Evolutionary conservation across 2,797 vertebrate genomes (phyloP).

Genomic region (Simalia tracyae): DNA sequence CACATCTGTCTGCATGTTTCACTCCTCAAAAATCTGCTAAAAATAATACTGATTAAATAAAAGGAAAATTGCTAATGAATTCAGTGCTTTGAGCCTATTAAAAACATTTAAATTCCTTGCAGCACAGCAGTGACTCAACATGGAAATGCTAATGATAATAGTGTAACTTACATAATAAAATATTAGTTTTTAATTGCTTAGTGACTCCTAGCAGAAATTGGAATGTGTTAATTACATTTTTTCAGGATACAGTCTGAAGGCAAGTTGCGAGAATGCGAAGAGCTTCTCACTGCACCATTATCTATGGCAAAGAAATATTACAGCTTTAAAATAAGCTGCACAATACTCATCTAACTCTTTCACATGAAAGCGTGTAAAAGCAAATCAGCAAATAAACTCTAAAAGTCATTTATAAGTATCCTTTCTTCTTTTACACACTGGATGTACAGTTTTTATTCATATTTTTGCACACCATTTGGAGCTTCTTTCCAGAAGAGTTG

Average conservation of each 20-base stretch:
- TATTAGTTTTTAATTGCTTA: slow-evolving; percentile 76
- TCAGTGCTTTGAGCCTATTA: slow-evolving; percentile 66
- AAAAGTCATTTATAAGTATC: slow-evolving; percentile 81
- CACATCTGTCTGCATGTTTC: slow-evolving; percentile 52
- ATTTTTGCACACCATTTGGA: slow-evolving; percentile 63
- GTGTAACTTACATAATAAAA: slow-evolving; percentile 77
- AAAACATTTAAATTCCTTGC: slow-evolving; percentile 62
- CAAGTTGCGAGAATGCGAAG: slow-evolving; percentile 77
- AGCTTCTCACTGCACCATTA: slow-evolving; percentile 84
- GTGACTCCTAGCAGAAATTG: slow-evolving; percentile 66
- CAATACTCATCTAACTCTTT: slow-evolving; percentile 86
- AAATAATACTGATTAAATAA: slow-evolving; percentile 80
- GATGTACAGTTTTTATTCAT: slow-evolving; percentile 73
- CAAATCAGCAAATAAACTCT: slow-evolving; percentile 81
- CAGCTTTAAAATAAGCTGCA: slow-evolving; percentile 96
- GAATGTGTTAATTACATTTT: slow-evolving; percentile 58
- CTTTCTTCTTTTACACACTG: slow-evolving; percentile 53
- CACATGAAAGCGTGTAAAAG: slow-evolving; percentile 84
- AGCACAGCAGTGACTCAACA: slow-evolving; percentile 67
- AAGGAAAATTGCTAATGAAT: slow-evolving; percentile 60
- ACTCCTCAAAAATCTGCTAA: slow-evolving; percentile 65
- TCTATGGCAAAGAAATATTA: slow-evolving; percentile 87
- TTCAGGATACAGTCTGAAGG: slow-evolving; percentile 60
- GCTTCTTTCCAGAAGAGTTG: slow-evolving; percentile 66
- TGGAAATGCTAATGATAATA: slow-evolving; percentile 52